Conservation (phyloP, 1,140 invertebrate species). For the Triops cancriformis region DNA sequence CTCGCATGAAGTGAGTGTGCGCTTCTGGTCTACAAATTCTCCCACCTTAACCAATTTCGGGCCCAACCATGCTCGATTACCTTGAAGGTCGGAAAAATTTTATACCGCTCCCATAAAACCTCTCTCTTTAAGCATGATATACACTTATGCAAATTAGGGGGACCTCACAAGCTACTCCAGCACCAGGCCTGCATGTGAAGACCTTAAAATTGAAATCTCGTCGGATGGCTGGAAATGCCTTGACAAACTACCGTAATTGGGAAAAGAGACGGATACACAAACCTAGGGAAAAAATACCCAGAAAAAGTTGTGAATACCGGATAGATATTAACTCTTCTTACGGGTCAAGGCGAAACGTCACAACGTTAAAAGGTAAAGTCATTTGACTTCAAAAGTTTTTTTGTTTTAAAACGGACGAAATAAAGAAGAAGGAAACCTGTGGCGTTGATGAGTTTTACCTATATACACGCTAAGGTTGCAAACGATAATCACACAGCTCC, state of each 20-base stretch:
- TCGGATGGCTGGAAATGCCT: too few relatives aligned
- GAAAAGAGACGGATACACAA: too few relatives aligned
- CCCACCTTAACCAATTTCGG: too few relatives aligned
- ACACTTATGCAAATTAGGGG: neutral
- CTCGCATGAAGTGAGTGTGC: too few relatives aligned
- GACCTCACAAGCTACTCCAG: neutral
- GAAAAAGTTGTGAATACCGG: neutral
- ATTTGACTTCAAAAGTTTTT: neutral
- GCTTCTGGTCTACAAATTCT: too few relatives aligned
- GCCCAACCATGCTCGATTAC: neutral
- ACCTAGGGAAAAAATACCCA: neutral
- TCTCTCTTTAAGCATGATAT: neutral
- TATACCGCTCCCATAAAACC: neutral
- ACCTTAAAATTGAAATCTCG: too few relatives aligned
- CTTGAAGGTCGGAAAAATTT: neutral
- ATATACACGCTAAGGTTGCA: neutral
- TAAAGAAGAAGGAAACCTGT: neutral
- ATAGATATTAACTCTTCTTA: neutral
- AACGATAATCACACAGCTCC: neutral
- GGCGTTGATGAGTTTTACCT: neutral
- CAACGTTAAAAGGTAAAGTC: too few relatives aligned
- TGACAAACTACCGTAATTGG: too few relatives aligned
- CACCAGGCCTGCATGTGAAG: too few relatives aligned
- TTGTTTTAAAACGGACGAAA: neutral
- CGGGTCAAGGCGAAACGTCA: slow-evolving; percentile 1